phyloP scores from a whole-genome alignment of 2,888 invertebrate genomes.

The Diadegma fenestrale region DNA sequence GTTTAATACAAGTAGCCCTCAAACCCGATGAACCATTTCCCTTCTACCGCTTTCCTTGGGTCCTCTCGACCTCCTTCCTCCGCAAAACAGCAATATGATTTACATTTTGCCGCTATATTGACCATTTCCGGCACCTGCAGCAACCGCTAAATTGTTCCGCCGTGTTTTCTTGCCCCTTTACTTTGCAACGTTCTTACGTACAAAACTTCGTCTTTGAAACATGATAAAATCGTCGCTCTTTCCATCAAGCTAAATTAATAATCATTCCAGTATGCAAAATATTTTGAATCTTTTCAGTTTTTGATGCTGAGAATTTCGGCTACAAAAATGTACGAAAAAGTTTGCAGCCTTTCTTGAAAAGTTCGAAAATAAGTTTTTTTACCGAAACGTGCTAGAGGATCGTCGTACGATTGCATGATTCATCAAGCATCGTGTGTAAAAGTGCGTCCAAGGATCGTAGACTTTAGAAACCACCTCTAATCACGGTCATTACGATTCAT shows the following conservation, averaged over 20 bases:
- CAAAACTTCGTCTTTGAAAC: constrained; percentile 27
- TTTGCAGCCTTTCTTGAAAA: not conserved
- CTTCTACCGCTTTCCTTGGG: constrained; percentile 37
- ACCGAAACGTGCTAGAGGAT: not conserved
- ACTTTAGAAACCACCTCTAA: constrained; percentile 67
- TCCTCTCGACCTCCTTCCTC: constrained; percentile 47
- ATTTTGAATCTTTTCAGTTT: not conserved
- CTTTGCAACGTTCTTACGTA: constrained; percentile 30
- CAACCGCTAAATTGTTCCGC: constrained; percentile 75
- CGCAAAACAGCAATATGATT: constrained; percentile 82
- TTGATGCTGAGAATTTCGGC: not conserved
- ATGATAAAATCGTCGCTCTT: constrained; percentile 79
- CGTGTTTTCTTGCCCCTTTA: constrained; percentile 62
- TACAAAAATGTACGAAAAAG: constrained; percentile 6
- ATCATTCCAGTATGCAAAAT: constrained; percentile 21
- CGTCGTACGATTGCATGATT: not conserved
- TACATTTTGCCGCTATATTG: constrained; percentile 84
- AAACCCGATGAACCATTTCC: constrained; percentile 56
- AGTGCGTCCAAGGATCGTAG: not conserved
- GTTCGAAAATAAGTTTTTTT: not conserved
- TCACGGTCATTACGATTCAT: constrained; percentile 81
- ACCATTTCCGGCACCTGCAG: constrained; percentile 84
- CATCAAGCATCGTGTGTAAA: not conserved
- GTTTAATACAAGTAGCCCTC: constrained; percentile 65
- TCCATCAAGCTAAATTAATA: constrained; percentile 80